Conservation (phyloP, 2,797 vertebrate species). For the Helicolenus hilgendorfi region DNA sequence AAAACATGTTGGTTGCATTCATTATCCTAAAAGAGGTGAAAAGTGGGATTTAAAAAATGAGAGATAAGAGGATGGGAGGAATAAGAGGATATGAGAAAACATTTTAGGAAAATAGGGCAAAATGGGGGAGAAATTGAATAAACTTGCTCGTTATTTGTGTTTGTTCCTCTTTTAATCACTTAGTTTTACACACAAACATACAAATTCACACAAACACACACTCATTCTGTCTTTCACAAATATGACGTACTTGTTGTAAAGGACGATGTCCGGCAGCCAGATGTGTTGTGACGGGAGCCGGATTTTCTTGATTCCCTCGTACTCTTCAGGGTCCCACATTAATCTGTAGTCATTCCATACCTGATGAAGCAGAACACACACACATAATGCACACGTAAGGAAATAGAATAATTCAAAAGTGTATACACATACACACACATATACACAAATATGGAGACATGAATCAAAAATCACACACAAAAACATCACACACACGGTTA, state of each 20-base stretch:
- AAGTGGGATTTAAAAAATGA: background rate
- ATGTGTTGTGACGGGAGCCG: conserved; percentile 91
- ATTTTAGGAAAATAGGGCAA: conserved; percentile 26
- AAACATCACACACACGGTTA: background rate
- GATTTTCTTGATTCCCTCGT: conserved; percentile 91
- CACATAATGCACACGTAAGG: background rate
- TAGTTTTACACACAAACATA: conserved; percentile 5
- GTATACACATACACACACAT: background rate
- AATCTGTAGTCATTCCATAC: conserved; percentile 91
- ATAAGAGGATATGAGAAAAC: conserved; percentile 38
- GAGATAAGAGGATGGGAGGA: conserved; percentile 18
- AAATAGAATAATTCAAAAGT: conserved; percentile 7
- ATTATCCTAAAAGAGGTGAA: conserved; percentile 24
- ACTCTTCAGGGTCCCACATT: conserved; percentile 91
- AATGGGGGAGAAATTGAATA: background rate
- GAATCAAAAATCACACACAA: background rate
- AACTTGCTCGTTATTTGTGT: conserved; percentile 2
- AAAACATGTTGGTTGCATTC: background rate
- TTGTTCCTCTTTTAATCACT: conserved; percentile 30
- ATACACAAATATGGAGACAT: background rate
- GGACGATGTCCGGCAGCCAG: conserved; percentile 92
- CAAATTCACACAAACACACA: background rate
- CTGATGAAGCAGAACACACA: conserved; percentile 53
- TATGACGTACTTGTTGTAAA: conserved; percentile 91
- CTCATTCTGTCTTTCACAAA: background rate